Percentiles rank a stretch among this genome's conserved stretches.
Conservation (phyloP, 2,888 invertebrate genomes). For the Lepidochitona cinerea region DNA sequence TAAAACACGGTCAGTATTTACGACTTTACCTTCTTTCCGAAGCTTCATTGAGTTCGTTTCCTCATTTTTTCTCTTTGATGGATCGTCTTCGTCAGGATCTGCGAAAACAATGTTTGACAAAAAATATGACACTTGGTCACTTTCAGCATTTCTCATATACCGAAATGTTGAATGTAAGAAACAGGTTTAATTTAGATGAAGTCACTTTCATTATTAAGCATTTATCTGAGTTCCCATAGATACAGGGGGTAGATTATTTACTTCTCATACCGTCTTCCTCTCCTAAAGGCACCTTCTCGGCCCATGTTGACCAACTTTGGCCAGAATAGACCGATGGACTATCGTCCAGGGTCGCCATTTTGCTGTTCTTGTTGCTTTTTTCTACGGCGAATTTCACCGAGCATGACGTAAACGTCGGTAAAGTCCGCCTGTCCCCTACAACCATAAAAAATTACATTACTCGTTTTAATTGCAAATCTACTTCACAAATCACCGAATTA, state of each 20-base stretch:
- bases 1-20: too few relatives aligned
- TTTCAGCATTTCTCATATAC: background rate
- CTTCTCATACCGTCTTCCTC: constrained; percentile 50
- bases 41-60: background rate
- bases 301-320: constrained; percentile 69
- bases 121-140: background rate
- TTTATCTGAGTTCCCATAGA: background rate
- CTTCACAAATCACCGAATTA: too few relatives aligned
- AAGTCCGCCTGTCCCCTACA: constrained; percentile 17
- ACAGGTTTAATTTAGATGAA: background rate
- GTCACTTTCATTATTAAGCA: background rate
- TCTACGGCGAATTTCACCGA: constrained; percentile 62
- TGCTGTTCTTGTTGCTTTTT: constrained; percentile 68
- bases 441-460: background rate
- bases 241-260: background rate
- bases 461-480: background rate
- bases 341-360: constrained; percentile 72
- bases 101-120: background rate
- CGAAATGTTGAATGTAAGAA: background rate
- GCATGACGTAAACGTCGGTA: constrained; percentile 64
- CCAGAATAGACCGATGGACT: constrained; percentile 70
- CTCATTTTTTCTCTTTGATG: background rate
- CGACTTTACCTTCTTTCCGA: constrained; percentile 4
- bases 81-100: background rate
- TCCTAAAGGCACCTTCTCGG: constrained; percentile 55